A percentile compares a stretch with the other conserved stretches of the same genome.
These are phyloP conservation scores for Drosophila ezoana DNA, from an alignment of 2,888 invertebrate species.

Conservation along the genomic window DNA sequence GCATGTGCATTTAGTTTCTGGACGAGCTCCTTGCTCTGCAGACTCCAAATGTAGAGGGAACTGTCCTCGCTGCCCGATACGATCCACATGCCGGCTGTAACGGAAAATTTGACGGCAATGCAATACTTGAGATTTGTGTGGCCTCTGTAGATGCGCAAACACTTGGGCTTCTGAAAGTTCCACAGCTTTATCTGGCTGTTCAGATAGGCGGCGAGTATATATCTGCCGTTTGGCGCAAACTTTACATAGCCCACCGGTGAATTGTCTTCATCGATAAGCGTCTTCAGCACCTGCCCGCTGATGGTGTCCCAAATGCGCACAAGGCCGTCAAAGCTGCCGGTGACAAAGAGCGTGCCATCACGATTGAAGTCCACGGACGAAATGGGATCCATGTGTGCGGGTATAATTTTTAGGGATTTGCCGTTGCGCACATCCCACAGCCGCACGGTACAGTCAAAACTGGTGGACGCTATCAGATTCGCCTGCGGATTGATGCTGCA, in stretches of 20 bases:
- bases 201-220: conserved; percentile 98
- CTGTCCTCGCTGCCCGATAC: conserved; percentile 99
- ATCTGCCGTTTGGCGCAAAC: conserved; percentile 99
- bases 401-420: conserved; percentile 97
- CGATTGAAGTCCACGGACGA: conserved; percentile 99
- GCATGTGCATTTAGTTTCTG: conserved; percentile 98
- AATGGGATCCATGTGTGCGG: conserved; percentile 99
- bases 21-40: conserved; percentile 99
- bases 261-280: conserved; percentile 99
- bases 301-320: conserved; percentile 99
- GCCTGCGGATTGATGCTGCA: conserved; percentile 99
- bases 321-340: conserved; percentile 99
- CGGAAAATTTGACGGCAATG: conserved; percentile 99
- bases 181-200: conserved; percentile 99
- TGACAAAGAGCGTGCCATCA: conserved; percentile 98
- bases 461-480: conserved; percentile 98
- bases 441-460: conserved; percentile 99
- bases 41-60: conserved; percentile 99
- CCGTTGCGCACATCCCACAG: conserved; percentile 99
- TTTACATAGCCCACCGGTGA: conserved; percentile 99
- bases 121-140: conserved; percentile 99
- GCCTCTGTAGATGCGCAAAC: conserved; percentile 98
- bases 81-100: conserved; percentile 99
- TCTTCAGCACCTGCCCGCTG: conserved; percentile 99
- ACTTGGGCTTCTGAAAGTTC: conserved; percentile 99